Percentiles rank a stretch among this genome's conserved stretches.
Conservation (phyloP, 2,888 invertebrate species). For the Hydriomena furcata region DNA sequence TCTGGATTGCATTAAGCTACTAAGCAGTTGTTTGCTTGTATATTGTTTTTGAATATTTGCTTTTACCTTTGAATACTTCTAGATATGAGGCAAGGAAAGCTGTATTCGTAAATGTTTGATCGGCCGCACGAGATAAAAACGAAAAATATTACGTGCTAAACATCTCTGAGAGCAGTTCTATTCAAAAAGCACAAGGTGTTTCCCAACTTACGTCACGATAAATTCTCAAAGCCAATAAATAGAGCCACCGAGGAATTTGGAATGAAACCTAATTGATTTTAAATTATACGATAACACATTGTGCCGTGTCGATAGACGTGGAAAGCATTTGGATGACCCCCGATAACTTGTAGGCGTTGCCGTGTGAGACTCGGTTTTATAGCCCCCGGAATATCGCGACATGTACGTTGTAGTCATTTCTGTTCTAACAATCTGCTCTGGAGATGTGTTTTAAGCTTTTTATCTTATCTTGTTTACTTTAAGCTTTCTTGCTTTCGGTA, state of each 20-base stretch:
- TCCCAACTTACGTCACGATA: conserved; percentile 35
- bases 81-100: too few species aligned
- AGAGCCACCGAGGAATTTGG: conserved; percentile 47
- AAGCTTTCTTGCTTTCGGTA: conserved; percentile 20
- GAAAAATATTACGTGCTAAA: conserved; percentile 24
- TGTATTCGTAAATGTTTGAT: conserved; percentile 12
- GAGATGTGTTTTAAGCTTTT: conserved; percentile 21
- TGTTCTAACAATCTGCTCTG: conserved; percentile 25
- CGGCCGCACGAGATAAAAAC: conserved; percentile 11
- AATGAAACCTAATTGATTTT: conserved; percentile 57
- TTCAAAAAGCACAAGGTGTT: conserved; percentile 27
- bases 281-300: conserved; percentile 56
- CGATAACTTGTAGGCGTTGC: conserved; percentile 48
- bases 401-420: conserved; percentile 32
- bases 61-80: conserved; percentile 7
- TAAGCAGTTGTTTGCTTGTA: conserved; percentile 39
- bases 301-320: conserved; percentile 50
- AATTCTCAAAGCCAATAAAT: conserved; percentile 37
- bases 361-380: conserved; percentile 37
- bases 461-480: conserved; percentile 25
- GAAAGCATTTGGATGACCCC: conserved; percentile 51
- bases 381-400: conserved; percentile 36
- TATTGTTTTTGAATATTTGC: conserved; percentile 16
- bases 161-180: conserved; percentile 20
- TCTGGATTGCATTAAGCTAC: conserved; percentile 49